phyloP scores from a whole-genome alignment of 2,797 vertebrate species.

The Mormyrops attenuatus region DNA sequence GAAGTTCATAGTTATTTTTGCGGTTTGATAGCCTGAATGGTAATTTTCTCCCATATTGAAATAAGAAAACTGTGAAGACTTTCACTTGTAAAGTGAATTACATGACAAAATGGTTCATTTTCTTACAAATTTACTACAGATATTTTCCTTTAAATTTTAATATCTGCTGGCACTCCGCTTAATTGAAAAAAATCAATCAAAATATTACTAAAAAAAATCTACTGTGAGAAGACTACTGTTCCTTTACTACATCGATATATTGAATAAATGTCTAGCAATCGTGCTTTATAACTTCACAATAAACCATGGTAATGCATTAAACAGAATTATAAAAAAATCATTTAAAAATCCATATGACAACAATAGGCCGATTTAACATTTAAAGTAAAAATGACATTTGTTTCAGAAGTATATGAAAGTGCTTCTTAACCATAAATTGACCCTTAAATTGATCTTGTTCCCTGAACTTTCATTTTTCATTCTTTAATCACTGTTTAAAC shows the following conservation, averaged over 20 bases:
- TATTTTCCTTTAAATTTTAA: constrained; percentile 9
- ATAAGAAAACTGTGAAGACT: neutral
- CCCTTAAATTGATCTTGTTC: neutral
- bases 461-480: neutral
- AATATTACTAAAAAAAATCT: neutral
- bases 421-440: neutral
- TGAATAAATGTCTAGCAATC: neutral
- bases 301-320: neutral
- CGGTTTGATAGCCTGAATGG: neutral
- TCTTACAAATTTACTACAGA: neutral
- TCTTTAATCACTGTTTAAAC: neutral
- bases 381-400: neutral
- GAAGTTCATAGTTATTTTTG: constrained; percentile 1
- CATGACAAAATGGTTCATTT: neutral
- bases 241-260: neutral
- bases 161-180: neutral
- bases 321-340: neutral
- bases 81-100: neutral
- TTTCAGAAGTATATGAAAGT: neutral
- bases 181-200: constrained; percentile 8
- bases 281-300: neutral
- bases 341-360: neutral
- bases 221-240: neutral
- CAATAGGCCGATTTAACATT: neutral
- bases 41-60: neutral